A percentile compares a stretch with the other conserved stretches of the same genome.
Evolutionary conservation across 1,140 invertebrate genomes (phyloP).

Genomic region (Ostrea denselamellosa): DNA sequence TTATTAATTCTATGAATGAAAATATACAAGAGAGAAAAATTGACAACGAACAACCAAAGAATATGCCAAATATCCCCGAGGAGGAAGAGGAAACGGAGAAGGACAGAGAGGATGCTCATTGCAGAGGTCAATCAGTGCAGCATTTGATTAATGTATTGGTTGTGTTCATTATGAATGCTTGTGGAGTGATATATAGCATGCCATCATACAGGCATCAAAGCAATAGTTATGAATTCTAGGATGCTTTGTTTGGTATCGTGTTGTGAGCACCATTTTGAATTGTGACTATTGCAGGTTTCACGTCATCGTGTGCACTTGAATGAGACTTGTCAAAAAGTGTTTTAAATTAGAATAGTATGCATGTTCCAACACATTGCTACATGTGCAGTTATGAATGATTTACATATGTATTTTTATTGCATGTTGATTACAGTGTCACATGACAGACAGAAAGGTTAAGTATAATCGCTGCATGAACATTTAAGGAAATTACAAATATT

Average conservation of each 20-base stretch:
- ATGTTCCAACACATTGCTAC: background rate
- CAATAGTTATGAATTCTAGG: background rate
- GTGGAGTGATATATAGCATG: background rate
- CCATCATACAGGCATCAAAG: background rate
- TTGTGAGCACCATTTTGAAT: background rate
- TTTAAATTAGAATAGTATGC: background rate
- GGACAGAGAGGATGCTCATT: background rate
- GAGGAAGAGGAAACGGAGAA: background rate
- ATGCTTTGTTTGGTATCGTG: background rate
- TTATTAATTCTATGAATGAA: too few relatives aligned
- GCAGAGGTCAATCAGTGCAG: constrained; percentile 17
- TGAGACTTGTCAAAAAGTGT: background rate
- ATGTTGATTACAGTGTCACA: background rate
- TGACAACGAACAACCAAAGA: background rate
- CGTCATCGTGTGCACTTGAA: background rate
- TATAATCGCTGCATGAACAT: background rate
- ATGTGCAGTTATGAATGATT: background rate
- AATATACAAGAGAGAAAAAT: background rate
- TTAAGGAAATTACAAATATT: background rate
- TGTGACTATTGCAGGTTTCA: background rate
- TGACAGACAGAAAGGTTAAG: background rate
- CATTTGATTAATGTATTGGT: constrained; percentile 2
- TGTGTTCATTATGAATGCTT: background rate
- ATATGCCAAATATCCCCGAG: background rate
- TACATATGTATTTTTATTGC: background rate